These are phyloP conservation scores for Alloscopus bannaensis DNA, from an alignment of 2,888 invertebrate species.

Conservation along the genomic window DNA sequence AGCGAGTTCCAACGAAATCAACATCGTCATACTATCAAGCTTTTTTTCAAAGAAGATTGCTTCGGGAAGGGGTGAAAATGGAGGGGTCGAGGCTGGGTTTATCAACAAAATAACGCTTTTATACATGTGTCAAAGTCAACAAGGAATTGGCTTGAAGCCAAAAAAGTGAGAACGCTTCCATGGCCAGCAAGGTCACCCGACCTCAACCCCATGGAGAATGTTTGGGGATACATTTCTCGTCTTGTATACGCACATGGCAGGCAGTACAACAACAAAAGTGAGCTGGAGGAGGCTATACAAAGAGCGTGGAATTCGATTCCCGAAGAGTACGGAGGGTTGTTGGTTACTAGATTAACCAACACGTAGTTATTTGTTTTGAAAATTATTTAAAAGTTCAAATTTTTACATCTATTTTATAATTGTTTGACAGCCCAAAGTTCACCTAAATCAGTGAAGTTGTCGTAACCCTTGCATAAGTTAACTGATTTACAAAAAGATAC, in stretches of 20 bases:
- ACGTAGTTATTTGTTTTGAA: too few species aligned
- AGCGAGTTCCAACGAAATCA: not conserved
- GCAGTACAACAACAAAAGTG: not conserved
- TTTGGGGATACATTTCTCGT: conserved; percentile 36
- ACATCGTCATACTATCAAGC: conserved; percentile 35
- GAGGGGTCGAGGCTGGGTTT: conserved; percentile 37
- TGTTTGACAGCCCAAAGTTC: too few species aligned
- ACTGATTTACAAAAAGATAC: too few species aligned
- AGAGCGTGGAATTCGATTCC: not conserved
- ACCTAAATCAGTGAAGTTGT: too few species aligned
- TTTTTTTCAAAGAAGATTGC: conserved; percentile 12
- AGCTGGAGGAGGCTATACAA: conserved; percentile 6
- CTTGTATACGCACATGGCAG: not conserved
- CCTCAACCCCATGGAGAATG: conserved; percentile 54
- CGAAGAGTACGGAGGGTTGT: too few species aligned
- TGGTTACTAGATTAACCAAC: too few species aligned
- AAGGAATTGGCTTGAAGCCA: not conserved
- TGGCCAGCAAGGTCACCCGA: conserved; percentile 45
- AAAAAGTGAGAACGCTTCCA: conserved; percentile 21
- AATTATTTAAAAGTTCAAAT: too few species aligned
- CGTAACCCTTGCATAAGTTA: too few species aligned
- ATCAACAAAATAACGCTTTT: conserved; percentile 51
- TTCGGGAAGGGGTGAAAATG: conserved; percentile 21
- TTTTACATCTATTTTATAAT: too few species aligned
- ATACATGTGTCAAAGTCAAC: conserved; percentile 33